Conservation (phyloP, 2,797 vertebrate genomes). For the Natrix natrix region DNA sequence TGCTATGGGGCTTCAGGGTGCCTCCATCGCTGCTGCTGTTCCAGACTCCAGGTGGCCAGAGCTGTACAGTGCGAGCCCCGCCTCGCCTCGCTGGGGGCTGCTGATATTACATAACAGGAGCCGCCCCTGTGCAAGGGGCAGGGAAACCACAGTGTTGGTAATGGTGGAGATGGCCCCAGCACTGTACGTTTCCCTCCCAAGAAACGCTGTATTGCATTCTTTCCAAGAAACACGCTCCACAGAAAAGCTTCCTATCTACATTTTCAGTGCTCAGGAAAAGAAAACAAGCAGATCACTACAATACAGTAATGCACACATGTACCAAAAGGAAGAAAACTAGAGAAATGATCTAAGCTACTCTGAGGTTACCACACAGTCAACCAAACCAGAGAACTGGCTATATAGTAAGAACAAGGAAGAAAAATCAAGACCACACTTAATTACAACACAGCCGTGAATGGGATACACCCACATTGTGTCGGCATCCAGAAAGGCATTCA, state of each 20-base stretch:
- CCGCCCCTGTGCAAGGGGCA: constrained; percentile 31
- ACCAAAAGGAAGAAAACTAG: not conserved
- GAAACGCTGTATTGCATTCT: not conserved
- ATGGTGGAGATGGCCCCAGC: not conserved
- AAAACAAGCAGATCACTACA: not conserved
- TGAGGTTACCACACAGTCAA: not conserved
- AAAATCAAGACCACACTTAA: not conserved
- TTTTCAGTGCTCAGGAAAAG: not conserved
- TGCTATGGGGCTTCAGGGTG: constrained; percentile 7
- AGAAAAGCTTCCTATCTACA: not conserved
- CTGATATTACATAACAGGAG: constrained; percentile 43
- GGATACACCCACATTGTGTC: not conserved
- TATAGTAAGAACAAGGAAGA: not conserved
- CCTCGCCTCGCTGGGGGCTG: constrained; percentile 16
- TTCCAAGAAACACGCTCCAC: constrained; percentile 18
- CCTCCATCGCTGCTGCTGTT: constrained; percentile 7
- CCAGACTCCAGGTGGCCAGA: constrained; percentile 11
- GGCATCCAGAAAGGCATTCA: not conserved
- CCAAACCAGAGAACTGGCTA: not conserved
- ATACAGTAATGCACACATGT: not conserved
- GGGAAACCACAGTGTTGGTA: constrained; percentile 22
- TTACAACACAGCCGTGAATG: not conserved
- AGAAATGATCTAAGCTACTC: not conserved
- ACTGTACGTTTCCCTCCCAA: constrained; percentile 6
- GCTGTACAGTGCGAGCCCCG: constrained; percentile 1